Evolutionary conservation across 2,888 invertebrate genomes (phyloP).

Genomic region (Caenorhabditis zanzibari): DNA sequence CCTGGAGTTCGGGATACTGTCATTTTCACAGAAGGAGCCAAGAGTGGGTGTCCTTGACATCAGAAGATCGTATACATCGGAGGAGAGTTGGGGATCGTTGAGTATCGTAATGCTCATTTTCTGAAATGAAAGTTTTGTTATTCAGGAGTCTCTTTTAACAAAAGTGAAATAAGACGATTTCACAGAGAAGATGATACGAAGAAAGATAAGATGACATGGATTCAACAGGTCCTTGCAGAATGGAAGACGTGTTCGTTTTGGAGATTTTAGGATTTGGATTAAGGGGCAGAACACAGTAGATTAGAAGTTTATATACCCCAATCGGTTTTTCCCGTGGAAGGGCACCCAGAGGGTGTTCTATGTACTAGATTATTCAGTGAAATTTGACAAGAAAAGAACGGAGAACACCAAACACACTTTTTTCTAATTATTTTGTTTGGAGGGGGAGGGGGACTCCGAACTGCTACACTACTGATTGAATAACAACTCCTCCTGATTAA

Average conservation of each 20-base stretch:
- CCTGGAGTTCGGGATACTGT: constrained; percentile 24
- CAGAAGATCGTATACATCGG: constrained; percentile 67
- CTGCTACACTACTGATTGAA: constrained; percentile 28
- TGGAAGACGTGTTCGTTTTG: not conserved
- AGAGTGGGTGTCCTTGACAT: constrained; percentile 58
- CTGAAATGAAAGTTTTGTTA: constrained; percentile 10
- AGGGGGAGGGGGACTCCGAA: not conserved
- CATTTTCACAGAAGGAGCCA: constrained; percentile 41
- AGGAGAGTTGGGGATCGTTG: constrained; percentile 68
- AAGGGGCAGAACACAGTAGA: constrained; percentile 29
- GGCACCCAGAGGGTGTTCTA: constrained; percentile 42
- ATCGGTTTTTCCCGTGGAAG: constrained; percentile 38
- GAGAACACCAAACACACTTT: constrained; percentile 55
- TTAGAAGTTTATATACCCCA: constrained; percentile 42
- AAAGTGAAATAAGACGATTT: not conserved
- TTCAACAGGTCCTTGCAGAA: constrained; percentile 20
- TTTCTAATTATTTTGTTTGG: constrained; percentile 58
- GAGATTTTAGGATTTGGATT: not conserved
- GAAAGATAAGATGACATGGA: constrained; percentile 22
- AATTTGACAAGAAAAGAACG: constrained; percentile 41
- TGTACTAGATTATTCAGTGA: constrained; percentile 47
- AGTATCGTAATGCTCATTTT: constrained; percentile 71
- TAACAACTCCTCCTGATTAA: constrained; percentile 54
- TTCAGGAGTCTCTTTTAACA: not conserved
- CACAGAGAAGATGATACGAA: not conserved